These are phyloP conservation scores for Pristionchus pacificus DNA, from an alignment of 1,140 invertebrate species.

Conservation along the genomic window DNA sequence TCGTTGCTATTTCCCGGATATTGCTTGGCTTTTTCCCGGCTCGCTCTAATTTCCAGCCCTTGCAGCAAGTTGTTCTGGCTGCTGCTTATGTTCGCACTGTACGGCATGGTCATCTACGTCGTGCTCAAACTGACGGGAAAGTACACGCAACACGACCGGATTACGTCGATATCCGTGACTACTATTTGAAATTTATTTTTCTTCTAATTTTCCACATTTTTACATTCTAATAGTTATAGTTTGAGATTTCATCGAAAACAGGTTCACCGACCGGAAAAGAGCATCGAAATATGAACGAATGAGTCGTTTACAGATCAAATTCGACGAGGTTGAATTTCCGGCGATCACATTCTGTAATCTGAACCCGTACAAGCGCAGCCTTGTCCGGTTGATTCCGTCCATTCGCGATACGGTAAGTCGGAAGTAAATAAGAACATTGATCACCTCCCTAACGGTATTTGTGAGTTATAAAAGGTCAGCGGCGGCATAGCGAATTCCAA, in stretches of 20 bases:
- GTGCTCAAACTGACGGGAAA: constrained; percentile 17
- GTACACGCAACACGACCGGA: constrained; percentile 15
- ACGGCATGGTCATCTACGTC: constrained; percentile 9
- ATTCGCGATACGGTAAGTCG: constrained; percentile 32
- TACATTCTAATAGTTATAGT: no score
- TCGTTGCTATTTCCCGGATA: no score
- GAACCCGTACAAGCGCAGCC: constrained; percentile 30
- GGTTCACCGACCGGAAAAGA: no score
- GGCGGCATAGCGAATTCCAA: no score
- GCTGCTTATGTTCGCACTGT: constrained; percentile 5
- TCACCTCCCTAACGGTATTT: no score
- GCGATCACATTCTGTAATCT: constrained; percentile 34
- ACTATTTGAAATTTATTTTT: no score
- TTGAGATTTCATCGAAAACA: no score
- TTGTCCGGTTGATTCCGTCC: constrained; percentile 30
- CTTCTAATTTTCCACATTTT: no score
- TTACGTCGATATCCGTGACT: constrained; percentile 28
- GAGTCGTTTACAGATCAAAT: constrained; percentile 28
- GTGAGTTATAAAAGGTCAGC: no score
- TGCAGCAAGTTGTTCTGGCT: constrained; percentile 5
- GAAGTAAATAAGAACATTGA: no score
- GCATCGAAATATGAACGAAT: not conserved
- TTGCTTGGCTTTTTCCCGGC: no score
- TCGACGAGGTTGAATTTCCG: constrained; percentile 33
- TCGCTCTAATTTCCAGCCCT: no score